phyloP scores from a whole-genome alignment of 2,888 invertebrate species.

The Amphiduros pacificus region DNA sequence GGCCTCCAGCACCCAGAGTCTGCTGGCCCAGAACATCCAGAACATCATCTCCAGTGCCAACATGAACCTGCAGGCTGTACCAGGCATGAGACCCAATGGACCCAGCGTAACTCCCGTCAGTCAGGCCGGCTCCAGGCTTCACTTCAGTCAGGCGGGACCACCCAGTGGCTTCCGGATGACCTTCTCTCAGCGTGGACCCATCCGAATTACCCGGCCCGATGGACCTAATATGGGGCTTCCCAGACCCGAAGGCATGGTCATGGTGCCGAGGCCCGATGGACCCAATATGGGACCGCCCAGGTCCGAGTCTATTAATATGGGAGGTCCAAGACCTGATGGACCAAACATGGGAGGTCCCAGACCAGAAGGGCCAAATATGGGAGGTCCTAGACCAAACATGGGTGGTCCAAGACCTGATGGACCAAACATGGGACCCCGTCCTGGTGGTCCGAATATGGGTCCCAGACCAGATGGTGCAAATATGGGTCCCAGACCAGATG shows the following conservation, averaged over 20 bases:
- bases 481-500: background rate
- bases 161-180: too few species aligned
- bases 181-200: too few species aligned
- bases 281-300: too few species aligned
- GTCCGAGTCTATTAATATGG: too few species aligned
- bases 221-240: too few species aligned
- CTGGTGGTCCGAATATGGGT: background rate
- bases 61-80: background rate
- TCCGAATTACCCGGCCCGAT: too few species aligned
- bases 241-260: background rate
- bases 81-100: background rate
- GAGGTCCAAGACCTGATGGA: too few species aligned
- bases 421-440: background rate
- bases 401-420: background rate
- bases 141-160: too few species aligned
- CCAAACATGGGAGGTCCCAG: background rate
- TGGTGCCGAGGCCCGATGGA: background rate
- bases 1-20: background rate
- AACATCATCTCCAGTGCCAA: slow-evolving; percentile 5
- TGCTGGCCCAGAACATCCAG: slow-evolving; percentile 11
- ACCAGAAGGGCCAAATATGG: background rate
- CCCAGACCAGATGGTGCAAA: background rate
- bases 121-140: too few species aligned
- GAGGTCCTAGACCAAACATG: background rate
- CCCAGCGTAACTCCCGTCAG: background rate